Evolutionary conservation across 2,797 vertebrate species (phyloP).

Genomic region (Anisognathus igniventris): DNA sequence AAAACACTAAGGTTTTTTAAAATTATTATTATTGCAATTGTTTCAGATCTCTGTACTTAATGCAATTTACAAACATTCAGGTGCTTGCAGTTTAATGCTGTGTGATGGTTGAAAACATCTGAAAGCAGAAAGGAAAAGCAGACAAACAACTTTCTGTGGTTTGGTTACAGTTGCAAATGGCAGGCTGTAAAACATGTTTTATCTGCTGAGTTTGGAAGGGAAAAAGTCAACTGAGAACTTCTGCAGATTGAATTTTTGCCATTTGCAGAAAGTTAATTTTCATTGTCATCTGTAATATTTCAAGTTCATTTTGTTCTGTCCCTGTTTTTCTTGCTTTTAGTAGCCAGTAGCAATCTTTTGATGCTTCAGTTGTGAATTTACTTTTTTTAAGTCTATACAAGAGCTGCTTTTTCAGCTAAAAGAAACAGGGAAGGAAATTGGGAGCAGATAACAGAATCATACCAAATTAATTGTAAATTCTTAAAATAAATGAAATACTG

Average conservation of each 20-base stretch:
- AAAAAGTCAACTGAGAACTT: conserved; percentile 22
- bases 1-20: not conserved
- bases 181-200: not conserved
- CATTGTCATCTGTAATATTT: conserved; percentile 52
- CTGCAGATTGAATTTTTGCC: conserved; percentile 25
- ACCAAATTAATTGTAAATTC: conserved; percentile 71
- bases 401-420: conserved; percentile 64
- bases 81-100: not conserved
- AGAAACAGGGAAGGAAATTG: conserved; percentile 66
- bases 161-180: not conserved
- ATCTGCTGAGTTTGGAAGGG: not conserved
- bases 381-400: conserved; percentile 35
- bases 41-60: not conserved
- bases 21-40: not conserved
- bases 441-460: conserved; percentile 65
- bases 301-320: conserved; percentile 49
- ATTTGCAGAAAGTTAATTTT: conserved; percentile 57
- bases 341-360: conserved; percentile 64
- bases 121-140: not conserved
- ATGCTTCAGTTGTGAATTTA: conserved; percentile 60
- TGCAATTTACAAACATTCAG: not conserved
- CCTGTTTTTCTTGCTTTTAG: conserved; percentile 40
- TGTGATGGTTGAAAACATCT: not conserved
- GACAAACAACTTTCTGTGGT: not conserved
- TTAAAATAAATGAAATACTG: conserved; percentile 73